A percentile compares a stretch with the other conserved stretches of the same genome.
phyloP scores from a whole-genome alignment of 2,113 vertebrate species.

The Tetrax tetrax region DNA sequence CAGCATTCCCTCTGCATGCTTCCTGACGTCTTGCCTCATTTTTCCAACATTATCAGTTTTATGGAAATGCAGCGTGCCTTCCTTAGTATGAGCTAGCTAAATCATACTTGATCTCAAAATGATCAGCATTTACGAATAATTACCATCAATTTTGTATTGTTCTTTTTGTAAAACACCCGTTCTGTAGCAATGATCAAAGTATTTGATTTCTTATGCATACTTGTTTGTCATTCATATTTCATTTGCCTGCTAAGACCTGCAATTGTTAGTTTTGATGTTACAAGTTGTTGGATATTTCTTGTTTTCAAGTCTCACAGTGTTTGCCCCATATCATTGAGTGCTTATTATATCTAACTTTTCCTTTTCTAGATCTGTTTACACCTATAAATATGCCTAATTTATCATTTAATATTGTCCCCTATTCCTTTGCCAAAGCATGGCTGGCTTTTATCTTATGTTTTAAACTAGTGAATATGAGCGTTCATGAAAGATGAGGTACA shows the following conservation, averaged over 20 bases:
- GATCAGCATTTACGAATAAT: neutral
- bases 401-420: conserved; percentile 20
- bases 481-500: neutral
- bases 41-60: conserved; percentile 22
- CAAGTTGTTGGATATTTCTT: conserved; percentile 47
- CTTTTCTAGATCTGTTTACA: conserved; percentile 47
- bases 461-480: conserved; percentile 25
- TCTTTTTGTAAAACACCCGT: neutral
- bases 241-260: conserved; percentile 29
- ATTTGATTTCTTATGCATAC: conserved; percentile 8
- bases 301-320: conserved; percentile 1
- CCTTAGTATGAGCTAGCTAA: neutral
- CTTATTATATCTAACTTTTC: conserved; percentile 5
- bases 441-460: conserved; percentile 21
- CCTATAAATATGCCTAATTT: conserved; percentile 12
- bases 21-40: conserved; percentile 17
- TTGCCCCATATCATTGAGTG: neutral
- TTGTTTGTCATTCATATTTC: conserved; percentile 16
- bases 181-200: neutral
- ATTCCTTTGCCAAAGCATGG: neutral
- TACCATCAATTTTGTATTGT: neutral
- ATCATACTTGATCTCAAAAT: neutral
- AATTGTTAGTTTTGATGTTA: conserved; percentile 28
- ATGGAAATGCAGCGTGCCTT: neutral
- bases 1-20: neutral